Evolutionary conservation across 2,888 invertebrate genomes (phyloP).

Genomic region (Lasioglossum zephyrum): DNA sequence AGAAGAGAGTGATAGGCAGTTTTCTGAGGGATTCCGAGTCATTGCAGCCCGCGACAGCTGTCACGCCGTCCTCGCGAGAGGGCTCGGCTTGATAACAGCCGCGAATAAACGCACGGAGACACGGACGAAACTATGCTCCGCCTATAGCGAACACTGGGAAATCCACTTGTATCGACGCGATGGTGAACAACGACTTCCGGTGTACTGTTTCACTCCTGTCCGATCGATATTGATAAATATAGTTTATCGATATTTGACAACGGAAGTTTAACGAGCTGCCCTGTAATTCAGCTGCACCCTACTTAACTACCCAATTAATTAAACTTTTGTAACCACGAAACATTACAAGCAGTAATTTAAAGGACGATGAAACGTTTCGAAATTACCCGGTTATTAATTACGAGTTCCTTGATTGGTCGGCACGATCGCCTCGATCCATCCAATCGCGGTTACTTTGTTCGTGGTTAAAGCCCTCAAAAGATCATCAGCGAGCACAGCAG

Average conservation of each 20-base stretch:
- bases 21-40: slow-evolving; percentile 68
- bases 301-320: not conserved
- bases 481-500: slow-evolving; percentile 18
- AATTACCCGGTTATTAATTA: not conserved
- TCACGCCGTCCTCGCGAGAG: slow-evolving; percentile 57
- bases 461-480: not conserved
- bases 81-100: slow-evolving; percentile 51
- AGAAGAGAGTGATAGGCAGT: slow-evolving; percentile 75
- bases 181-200: slow-evolving; percentile 5
- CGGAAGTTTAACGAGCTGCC: not conserved
- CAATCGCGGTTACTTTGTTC: slow-evolving; percentile 14
- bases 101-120: slow-evolving; percentile 50
- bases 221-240: not conserved
- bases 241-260: no score
- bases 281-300: not conserved
- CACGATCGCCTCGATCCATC: not conserved
- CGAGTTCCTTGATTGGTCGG: not conserved
- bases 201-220: not conserved
- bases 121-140: slow-evolving; percentile 16
- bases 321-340: slow-evolving; percentile 1
- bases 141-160: slow-evolving; percentile 20
- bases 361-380: not conserved
- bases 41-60: slow-evolving; percentile 76
- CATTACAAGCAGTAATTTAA: not conserved
- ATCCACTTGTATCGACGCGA: slow-evolving; percentile 40